Percentiles rank a stretch among this genome's conserved stretches.
Conservation (phyloP, 2,113 vertebrate genomes). For the Desmodus rotundus region DNA sequence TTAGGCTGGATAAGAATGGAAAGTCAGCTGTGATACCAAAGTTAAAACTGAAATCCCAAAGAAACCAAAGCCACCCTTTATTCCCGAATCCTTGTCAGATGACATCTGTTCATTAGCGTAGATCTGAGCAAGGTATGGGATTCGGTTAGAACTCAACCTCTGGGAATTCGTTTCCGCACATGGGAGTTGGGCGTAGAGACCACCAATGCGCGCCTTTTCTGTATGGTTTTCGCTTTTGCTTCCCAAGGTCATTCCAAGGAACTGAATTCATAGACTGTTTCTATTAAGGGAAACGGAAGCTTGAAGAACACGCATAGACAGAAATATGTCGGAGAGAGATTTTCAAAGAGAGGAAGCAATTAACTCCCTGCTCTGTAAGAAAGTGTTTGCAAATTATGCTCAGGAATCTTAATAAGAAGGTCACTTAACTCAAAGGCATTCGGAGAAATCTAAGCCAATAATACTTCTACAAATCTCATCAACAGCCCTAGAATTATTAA, state of each 20-base stretch:
- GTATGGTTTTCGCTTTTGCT: not conserved
- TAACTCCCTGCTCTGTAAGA: not conserved
- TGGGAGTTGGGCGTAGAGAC: rapidly evolving
- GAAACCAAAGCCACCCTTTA: too few relatives aligned
- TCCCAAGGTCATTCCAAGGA: not conserved
- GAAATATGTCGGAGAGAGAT: too few relatives aligned
- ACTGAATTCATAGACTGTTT: not conserved
- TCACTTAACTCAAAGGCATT: not conserved
- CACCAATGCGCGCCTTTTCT: rapidly evolving
- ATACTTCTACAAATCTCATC: not conserved
- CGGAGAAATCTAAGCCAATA: not conserved
- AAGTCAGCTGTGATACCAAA: rapidly evolving
- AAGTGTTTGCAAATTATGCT: not conserved
- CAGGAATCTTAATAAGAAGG: not conserved
- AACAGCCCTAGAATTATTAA: not conserved
- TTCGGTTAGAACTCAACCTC: not conserved
- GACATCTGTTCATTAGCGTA: rapidly evolving
- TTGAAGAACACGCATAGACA: not conserved
- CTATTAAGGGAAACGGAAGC: not conserved
- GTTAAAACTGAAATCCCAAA: not conserved
- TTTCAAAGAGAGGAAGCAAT: not conserved
- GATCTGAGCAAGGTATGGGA: not conserved
- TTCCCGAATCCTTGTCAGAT: rapidly evolving
- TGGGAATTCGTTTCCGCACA: not conserved
- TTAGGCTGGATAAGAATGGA: not conserved